Base-by-base conservation (phyloP, 2,888 invertebrate genomes). In the Lutraria lutraria region DNA sequence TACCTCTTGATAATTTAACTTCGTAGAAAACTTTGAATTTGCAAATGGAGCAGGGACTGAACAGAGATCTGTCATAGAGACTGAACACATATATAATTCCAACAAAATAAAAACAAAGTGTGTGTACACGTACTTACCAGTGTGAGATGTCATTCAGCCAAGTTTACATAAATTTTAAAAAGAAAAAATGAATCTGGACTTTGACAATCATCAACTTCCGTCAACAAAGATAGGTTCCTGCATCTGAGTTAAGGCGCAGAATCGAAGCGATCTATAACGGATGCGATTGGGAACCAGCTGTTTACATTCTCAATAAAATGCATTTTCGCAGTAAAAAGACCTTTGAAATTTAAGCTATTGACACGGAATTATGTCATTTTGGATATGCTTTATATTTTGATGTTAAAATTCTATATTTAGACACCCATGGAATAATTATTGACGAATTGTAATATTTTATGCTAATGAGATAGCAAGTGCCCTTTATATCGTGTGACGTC, bases 401-500 rank as follows among this genome's bases (percentile, higher is more conserved):
- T 12, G 25, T 12, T 56, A 16, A 52, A 72, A 63, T 53, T 31
- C 52, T 56, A 80, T 60, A 60, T 79, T n/a, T 29, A 56, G 31
- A n/a, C 13, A 13, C 52, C 63, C 3, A 72, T 29, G 72, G 25
- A 76, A 29, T 43, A 83, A 81, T 76, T 54, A 76, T 81, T 31
- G 25, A 68, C 25, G 81, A 63, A 76, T 81, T 68, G 89, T 90
- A 92, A 93, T 93, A 92, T 93, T 95, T 95, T 96, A 96, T 96
- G 96, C 92, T 95, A 96, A 95, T 95, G 93, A 95, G 93, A 88
- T 83, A 89, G 91, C 89, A 89, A 91, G 92, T 90, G 91, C 92
- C 86, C 93, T 93, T 93, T 93, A 93, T 93, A 91, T 92, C 87
- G 83, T 89, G 95, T 95, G 96, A 95, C 96, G 96, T 96, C 96